phyloP scores from a whole-genome alignment of 2,888 invertebrate genomes.

The Drosophila buzzatii region DNA sequence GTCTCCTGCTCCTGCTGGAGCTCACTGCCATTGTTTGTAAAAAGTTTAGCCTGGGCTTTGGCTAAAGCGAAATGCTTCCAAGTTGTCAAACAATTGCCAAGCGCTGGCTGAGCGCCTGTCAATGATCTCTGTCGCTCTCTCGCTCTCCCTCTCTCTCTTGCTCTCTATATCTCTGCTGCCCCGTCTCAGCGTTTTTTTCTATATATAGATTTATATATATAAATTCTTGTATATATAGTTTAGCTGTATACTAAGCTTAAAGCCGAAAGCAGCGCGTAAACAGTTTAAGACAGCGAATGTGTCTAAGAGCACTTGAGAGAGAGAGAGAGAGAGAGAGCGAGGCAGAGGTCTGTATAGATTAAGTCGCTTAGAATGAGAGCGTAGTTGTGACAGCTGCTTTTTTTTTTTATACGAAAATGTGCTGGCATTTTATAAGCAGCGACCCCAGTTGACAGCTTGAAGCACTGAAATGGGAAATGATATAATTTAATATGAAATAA shows the following conservation, averaged over 20 bases:
- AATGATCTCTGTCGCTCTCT: slow-evolving; percentile 23
- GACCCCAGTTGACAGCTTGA: background rate
- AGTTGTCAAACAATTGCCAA: slow-evolving; percentile 53
- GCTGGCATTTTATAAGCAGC: background rate
- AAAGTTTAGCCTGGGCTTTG: slow-evolving; percentile 59
- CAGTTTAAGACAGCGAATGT: slow-evolving; percentile 18
- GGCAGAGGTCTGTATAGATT: background rate
- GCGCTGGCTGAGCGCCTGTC: slow-evolving; percentile 44
- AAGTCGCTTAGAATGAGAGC: slow-evolving; percentile 8
- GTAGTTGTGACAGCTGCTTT: slow-evolving; percentile 3
- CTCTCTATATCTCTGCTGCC: background rate
- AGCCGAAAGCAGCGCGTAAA: slow-evolving; percentile 39
- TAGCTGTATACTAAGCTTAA: slow-evolving; percentile 31
- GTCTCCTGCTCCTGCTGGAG: background rate
- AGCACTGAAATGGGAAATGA: background rate
- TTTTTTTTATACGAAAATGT: slow-evolving; percentile 1
- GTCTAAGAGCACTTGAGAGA: background rate
- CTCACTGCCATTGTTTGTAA: slow-evolving; percentile 53
- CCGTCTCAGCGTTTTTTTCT: background rate
- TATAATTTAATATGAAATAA: slow-evolving; percentile 6
- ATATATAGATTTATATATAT: slow-evolving; percentile 16
- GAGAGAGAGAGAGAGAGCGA: background rate
- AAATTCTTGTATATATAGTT: slow-evolving; percentile 25
- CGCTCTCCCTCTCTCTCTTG: background rate
- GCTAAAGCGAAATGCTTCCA: slow-evolving; percentile 59